These are phyloP conservation scores for Sardina pilchardus DNA, from an alignment of 2,113 vertebrate genomes.

Conservation along the genomic window DNA sequence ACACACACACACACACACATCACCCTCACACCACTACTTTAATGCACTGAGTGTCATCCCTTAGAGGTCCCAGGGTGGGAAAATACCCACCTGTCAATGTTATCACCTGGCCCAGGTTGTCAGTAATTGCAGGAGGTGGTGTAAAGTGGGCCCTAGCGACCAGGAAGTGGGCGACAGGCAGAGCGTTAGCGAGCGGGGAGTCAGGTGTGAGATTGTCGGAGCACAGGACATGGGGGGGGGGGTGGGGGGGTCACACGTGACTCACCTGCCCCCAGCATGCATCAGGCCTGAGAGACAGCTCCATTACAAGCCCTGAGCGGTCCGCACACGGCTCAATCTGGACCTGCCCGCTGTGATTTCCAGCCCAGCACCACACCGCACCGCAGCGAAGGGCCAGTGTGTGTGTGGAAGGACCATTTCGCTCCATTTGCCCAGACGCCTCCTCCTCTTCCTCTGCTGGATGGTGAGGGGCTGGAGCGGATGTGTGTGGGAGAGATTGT, in stretches of 20 bases:
- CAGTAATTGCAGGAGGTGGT: neutral
- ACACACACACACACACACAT: neutral
- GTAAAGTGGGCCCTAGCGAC: neutral
- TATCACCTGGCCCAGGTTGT: neutral
- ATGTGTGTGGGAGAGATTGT: neutral
- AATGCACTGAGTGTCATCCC: neutral
- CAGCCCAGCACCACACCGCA: neutral
- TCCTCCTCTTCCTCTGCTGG: neutral
- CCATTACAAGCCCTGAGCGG: constrained; percentile 1
- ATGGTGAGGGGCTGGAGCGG: neutral
- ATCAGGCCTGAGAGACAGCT: constrained; percentile 22
- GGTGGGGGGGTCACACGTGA: neutral
- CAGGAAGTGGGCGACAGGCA: neutral
- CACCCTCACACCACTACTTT: neutral
- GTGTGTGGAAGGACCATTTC: neutral
- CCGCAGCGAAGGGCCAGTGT: neutral
- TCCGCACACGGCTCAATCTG: neutral
- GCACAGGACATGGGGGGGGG: neutral
- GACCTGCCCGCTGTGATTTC: neutral
- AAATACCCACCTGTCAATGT: neutral
- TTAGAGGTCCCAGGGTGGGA: neutral
- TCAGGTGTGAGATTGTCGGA: neutral
- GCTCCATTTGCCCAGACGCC: neutral
- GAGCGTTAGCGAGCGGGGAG: neutral
- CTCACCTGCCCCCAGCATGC: constrained; percentile 4